phyloP scores from a whole-genome alignment of 2,888 invertebrate species.

The Ferdinandea cuprea region DNA sequence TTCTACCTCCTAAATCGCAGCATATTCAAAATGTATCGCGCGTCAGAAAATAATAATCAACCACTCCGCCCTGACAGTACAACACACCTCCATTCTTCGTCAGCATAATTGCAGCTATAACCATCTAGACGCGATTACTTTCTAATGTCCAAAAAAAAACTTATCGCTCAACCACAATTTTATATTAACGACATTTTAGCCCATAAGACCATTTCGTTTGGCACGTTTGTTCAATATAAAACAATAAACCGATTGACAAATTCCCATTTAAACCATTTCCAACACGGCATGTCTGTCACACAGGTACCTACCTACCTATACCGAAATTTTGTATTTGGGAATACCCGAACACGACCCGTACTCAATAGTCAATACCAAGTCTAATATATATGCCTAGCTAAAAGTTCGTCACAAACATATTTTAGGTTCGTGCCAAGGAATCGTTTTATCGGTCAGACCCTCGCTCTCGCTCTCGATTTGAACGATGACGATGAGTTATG shows the following conservation, averaged over 20 bases:
- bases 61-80: no score
- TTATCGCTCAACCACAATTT: slow-evolving; percentile 35
- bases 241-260: slow-evolving; percentile 72
- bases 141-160: slow-evolving; percentile 32
- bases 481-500: slow-evolving; percentile 67
- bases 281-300: slow-evolving; percentile 60
- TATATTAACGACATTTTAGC: slow-evolving; percentile 46
- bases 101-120: slow-evolving; percentile 28
- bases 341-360: not conserved
- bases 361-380: no score
- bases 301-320: not conserved
- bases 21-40: no score
- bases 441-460: slow-evolving; percentile 55
- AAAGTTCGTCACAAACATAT: no score
- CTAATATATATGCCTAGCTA: no score
- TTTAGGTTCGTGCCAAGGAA: slow-evolving; percentile 60
- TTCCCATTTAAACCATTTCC: slow-evolving; percentile 60
- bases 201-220: slow-evolving; percentile 55
- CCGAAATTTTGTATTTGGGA: not conserved
- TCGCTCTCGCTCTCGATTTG: slow-evolving; percentile 50
- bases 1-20: no score
- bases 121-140: slow-evolving; percentile 45
- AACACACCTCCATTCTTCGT: slow-evolving; percentile 12
- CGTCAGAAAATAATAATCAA: no score
- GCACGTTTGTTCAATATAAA: slow-evolving; percentile 69